These are phyloP conservation scores for Nyctalus aviator DNA, from an alignment of 2,797 vertebrate species.

Conservation along the genomic window DNA sequence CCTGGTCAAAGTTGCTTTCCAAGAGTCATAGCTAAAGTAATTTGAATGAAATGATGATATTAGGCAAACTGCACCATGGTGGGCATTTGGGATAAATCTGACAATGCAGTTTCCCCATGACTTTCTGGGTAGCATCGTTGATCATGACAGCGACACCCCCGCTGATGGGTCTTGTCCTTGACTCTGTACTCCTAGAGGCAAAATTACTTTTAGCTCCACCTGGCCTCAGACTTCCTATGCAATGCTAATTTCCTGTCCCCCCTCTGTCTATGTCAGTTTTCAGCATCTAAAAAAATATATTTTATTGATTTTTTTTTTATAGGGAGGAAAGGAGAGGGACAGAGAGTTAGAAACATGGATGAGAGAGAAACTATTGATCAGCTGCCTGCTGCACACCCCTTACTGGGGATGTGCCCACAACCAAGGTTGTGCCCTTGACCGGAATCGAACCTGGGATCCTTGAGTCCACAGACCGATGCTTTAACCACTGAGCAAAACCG, in stretches of 20 bases:
- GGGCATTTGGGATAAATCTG: not conserved
- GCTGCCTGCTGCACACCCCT: no score
- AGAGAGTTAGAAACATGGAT: no score
- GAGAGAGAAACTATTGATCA: no score
- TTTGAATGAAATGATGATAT: slow-evolving; percentile 11
- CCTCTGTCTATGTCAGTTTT: not conserved
- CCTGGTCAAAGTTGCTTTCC: not conserved
- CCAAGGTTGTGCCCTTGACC: no score
- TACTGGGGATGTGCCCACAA: no score
- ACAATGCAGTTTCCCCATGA: not conserved
- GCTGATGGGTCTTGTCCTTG: not conserved
- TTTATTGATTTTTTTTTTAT: not conserved
- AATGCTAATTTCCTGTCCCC: not conserved
- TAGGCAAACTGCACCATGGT: not conserved
- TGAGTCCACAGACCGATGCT: no score
- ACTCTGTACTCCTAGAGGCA: not conserved
- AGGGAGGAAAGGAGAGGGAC: no score
- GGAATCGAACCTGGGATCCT: no score
- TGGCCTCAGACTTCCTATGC: not conserved
- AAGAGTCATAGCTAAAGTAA: not conserved
- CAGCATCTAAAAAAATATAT: not conserved
- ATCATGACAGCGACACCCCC: not conserved
- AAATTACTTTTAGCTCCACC: not conserved
- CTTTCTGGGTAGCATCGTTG: not conserved
- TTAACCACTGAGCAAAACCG: no score